A percentile compares a stretch with the other conserved stretches of the same genome.
These are phyloP conservation scores for Indri indri DNA, from an alignment of 2,113 vertebrate genomes.

Conservation along the genomic window DNA sequence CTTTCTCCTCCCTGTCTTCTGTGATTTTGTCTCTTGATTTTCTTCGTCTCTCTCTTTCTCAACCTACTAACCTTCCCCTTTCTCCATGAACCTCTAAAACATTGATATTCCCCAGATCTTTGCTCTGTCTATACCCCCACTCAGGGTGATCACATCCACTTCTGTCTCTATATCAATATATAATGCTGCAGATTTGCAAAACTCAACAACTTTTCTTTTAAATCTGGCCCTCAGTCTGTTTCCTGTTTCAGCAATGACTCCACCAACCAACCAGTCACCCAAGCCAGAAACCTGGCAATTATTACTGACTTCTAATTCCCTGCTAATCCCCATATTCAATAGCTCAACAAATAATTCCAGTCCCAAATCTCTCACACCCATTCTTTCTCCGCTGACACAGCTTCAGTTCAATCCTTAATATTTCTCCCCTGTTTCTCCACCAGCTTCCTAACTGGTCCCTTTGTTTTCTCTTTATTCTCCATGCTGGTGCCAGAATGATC, in stretches of 20 bases:
- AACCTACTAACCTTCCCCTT: not conserved
- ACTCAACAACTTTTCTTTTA: slow-evolving; percentile 1
- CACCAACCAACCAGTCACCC: not conserved
- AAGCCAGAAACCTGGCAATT: not conserved
- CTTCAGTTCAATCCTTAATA: not conserved
- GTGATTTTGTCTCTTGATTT: not conserved
- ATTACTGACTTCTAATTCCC: not conserved
- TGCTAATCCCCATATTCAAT: not conserved
- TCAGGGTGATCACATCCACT: not conserved
- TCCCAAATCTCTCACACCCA: not conserved
- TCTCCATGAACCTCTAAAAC: not conserved
- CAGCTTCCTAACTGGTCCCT: not conserved
- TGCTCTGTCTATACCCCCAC: not conserved
- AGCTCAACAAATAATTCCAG: not conserved
- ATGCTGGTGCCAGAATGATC: not conserved
- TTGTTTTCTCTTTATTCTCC: not conserved
- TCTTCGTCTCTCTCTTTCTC: not conserved
- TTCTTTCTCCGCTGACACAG: not conserved
- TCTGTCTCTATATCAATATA: not conserved
- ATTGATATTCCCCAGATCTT: not conserved
- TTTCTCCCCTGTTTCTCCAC: not conserved
- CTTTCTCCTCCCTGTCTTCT: not conserved
- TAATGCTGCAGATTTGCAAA: not conserved
- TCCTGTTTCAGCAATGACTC: not conserved
- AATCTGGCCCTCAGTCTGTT: not conserved